A percentile compares a stretch with the other conserved stretches of the same genome.
phyloP scores from a whole-genome alignment of 1,140 invertebrate species.

The Paramacrobiotus metropolitanus region DNA sequence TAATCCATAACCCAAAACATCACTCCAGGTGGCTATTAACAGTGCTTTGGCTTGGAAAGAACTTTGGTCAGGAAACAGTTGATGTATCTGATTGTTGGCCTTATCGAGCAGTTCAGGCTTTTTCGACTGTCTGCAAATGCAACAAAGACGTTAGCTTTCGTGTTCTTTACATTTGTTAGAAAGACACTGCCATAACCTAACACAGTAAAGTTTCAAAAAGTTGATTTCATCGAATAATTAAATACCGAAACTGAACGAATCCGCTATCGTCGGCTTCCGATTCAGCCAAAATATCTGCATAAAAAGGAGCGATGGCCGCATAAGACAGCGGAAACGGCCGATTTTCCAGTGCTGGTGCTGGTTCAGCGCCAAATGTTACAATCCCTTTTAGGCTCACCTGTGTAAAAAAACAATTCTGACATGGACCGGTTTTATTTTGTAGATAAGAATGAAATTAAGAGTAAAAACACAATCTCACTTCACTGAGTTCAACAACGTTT shows the following conservation, averaged over 20 bases:
- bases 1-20: conserved; percentile 38
- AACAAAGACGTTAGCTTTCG: conserved; percentile 8
- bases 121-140: conserved; percentile 36
- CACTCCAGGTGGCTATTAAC: conserved; percentile 48
- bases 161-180: neutral
- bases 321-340: conserved; percentile 54
- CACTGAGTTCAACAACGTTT: too few species aligned
- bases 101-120: conserved; percentile 35
- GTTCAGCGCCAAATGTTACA: neutral
- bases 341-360: neutral
- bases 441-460: too few species aligned
- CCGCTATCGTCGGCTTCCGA: conserved; percentile 52
- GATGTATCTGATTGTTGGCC: conserved; percentile 38
- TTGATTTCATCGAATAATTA: too few species aligned
- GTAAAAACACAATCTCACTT: too few species aligned
- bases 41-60: conserved; percentile 39
- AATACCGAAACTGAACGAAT: conserved; percentile 42
- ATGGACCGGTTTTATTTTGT: too few species aligned
- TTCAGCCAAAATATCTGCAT: conserved; percentile 68
- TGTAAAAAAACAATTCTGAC: neutral
- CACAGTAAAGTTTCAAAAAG: too few species aligned
- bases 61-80: conserved; percentile 37
- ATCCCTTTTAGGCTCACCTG: neutral
- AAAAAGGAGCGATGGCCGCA: conserved; percentile 65
- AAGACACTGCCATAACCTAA: conserved; percentile 6